These are phyloP conservation scores for Cyclopterus lumpus DNA, from an alignment of 2,797 vertebrate genomes.

Conservation along the genomic window DNA sequence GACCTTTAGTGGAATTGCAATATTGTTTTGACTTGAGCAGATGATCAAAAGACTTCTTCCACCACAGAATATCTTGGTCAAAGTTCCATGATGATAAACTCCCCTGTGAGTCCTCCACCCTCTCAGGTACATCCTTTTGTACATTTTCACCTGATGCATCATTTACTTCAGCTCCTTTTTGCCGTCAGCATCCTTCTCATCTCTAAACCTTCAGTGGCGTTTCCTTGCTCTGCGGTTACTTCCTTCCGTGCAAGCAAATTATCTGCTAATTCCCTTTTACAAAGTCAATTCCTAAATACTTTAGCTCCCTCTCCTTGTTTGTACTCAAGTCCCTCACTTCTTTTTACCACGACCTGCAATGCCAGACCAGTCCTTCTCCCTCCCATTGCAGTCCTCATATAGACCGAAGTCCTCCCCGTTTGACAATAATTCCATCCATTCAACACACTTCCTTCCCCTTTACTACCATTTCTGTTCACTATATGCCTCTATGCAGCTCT, in stretches of 20 bases:
- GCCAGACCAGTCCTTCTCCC: slow-evolving; percentile 16
- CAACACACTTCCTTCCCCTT: slow-evolving; percentile 27
- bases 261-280: neutral
- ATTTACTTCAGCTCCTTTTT: slow-evolving; percentile 15
- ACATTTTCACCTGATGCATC: slow-evolving; percentile 31
- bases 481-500: slow-evolving; percentile 1
- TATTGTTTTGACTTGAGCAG: neutral
- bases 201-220: slow-evolving; percentile 11
- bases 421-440: slow-evolving; percentile 38
- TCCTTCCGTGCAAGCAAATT: slow-evolving; percentile 23
- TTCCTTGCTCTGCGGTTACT: neutral
- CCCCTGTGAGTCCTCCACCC: neutral
- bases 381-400: slow-evolving; percentile 19
- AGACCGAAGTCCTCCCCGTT: neutral
- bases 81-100: neutral
- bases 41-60: neutral
- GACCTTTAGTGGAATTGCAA: neutral
- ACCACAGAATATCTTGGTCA: neutral
- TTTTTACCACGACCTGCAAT: slow-evolving; percentile 3
- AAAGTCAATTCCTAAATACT: slow-evolving; percentile 11
- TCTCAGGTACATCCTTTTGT: slow-evolving; percentile 9
- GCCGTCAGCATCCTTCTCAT: slow-evolving; percentile 5
- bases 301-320: slow-evolving; percentile 22
- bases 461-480: slow-evolving; percentile 24
- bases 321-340: slow-evolving; percentile 2